Evolutionary conservation across 1,140 invertebrate species (phyloP), one percentile per base, ranked within the genome.

Genomic region (Chironomus tepperi): DNA sequence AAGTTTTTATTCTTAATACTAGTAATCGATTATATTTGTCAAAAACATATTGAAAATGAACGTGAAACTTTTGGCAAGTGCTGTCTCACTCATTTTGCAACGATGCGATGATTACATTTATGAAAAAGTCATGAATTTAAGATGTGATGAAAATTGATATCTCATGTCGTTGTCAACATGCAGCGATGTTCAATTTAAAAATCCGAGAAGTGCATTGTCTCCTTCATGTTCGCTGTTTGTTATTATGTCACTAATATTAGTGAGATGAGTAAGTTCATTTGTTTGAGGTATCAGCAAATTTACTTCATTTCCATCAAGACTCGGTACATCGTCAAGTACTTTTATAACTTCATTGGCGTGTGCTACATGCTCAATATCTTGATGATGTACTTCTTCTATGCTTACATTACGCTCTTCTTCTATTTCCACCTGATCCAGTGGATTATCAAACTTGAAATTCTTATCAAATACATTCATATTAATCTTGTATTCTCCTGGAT

Each of bases 291-390:
- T 70, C 16, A 70, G 18, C 19, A 70, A 70, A 19, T 70, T 70
- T 70, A 70, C 65, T 19, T 70, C 65, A 70, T 70, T 70, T 70
- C 65, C 65, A 21, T 70, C 65, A 19, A 70, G 65, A 70, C 65
- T 70, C 7, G 64, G 64, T 18, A 70, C 65, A 18, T 70, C 64
- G n/a, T 67, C 65, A 7, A 70, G 19, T 0, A 16, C 65, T 70
- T 70, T 70, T 18, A 70, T 70, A 3, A 70, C 65, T 18, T 70
- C 65, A 70, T 70, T 70, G 9, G 2, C 47, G n/a, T 34, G 24
- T 34, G n/a, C n/a, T n/a, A 57, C 47, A 18, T 18, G 65, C 16
- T 18, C 65, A 18, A 18, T 70, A 18, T 70, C 65, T 18, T 70
- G 65, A 70, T 70, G 16, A 7, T 18, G 15, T 8, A 18, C 65